Evolutionary conservation across 2,797 vertebrate species (phyloP).

Genomic region (Tarsius wallacei): DNA sequence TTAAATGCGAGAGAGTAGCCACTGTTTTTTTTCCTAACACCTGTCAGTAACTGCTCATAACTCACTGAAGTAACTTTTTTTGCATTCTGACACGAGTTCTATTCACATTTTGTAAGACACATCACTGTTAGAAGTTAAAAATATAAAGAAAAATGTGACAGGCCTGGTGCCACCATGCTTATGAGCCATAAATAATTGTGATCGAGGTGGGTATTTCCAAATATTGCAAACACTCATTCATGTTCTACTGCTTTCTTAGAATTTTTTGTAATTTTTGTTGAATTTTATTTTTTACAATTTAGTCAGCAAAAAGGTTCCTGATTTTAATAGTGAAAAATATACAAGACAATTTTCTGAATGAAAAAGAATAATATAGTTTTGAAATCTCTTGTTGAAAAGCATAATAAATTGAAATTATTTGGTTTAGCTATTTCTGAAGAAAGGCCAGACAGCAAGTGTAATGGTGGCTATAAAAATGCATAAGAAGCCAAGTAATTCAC

Average conservation of each 20-base stretch:
- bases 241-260: background rate
- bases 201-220: background rate
- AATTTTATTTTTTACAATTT: background rate
- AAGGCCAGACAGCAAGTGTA: constrained; percentile 79
- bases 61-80: background rate
- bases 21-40: background rate
- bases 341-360: constrained; percentile 4
- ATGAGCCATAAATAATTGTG: background rate
- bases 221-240: background rate
- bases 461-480: constrained; percentile 81
- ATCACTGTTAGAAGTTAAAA: constrained; percentile 50
- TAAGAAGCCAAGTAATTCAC: constrained; percentile 74
- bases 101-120: background rate
- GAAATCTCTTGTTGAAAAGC: constrained; percentile 36
- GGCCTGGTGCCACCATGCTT: accelerated
- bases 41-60: background rate
- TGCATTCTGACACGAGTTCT: background rate
- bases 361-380: background rate
- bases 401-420: constrained; percentile 44
- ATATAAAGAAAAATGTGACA: background rate
- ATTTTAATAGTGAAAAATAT: background rate
- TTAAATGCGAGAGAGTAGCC: background rate
- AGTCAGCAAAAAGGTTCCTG: background rate
- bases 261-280: background rate
- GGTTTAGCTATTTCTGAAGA: constrained; percentile 46